A percentile compares a stretch with the other conserved stretches of the same genome.
These are phyloP conservation scores for Phalangium opilio DNA, from an alignment of 2,888 invertebrate genomes.

Conservation along the genomic window DNA sequence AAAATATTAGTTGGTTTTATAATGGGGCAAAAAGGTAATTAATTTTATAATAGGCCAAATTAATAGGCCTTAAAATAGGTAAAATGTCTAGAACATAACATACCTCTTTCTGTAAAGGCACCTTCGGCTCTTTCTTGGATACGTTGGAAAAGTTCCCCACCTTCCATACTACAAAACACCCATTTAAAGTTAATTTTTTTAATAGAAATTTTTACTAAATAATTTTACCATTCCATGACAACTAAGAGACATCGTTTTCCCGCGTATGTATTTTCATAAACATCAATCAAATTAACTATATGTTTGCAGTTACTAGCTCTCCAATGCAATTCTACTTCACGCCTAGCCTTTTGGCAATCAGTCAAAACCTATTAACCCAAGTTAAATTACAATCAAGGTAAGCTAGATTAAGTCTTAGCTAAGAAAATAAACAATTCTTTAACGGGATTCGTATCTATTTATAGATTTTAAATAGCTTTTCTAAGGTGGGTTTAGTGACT, in stretches of 20 bases:
- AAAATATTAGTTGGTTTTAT: conserved; percentile 6
- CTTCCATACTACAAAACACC: conserved; percentile 69
- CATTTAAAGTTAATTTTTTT: conserved; percentile 9
- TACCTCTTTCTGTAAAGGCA: conserved; percentile 86
- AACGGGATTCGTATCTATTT: neutral
- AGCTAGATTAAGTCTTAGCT: too few relatives aligned
- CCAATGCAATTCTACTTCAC: conserved; percentile 94
- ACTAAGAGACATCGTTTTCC: conserved; percentile 82
- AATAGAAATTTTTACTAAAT: too few relatives aligned
- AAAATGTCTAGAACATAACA: conserved; percentile 8
- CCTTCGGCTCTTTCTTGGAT: conserved; percentile 89
- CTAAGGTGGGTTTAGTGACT: too few relatives aligned
- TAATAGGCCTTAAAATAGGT: too few relatives aligned
- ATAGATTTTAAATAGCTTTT: neutral
- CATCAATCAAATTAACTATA: conserved; percentile 82
- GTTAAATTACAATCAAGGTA: neutral
- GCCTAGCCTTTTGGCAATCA: conserved; percentile 77
- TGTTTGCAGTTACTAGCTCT: conserved; percentile 75
- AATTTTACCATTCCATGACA: conserved; percentile 87
- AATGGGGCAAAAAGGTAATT: too few relatives aligned
- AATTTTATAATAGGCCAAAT: too few relatives aligned
- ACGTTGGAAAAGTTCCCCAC: conserved; percentile 90
- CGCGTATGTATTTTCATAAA: conserved; percentile 91
- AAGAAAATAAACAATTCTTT: neutral
- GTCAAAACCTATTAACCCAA: conserved; percentile 50